These are phyloP conservation scores for Varanus salvator DNA, from an alignment of 2,113 vertebrate species.

Conservation along the genomic window DNA sequence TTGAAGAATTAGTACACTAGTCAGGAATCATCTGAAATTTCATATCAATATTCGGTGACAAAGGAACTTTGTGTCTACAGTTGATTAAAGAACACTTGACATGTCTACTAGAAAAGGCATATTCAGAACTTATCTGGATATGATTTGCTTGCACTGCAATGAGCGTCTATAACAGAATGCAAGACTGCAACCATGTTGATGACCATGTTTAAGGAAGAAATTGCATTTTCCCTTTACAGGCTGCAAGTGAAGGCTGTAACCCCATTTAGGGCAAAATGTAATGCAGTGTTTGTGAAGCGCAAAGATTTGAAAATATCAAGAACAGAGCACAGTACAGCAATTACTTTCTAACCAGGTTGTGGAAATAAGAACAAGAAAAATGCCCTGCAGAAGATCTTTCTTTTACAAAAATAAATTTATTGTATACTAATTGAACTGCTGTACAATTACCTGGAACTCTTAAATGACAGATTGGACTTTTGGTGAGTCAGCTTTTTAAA, in stretches of 20 bases:
- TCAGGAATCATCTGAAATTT: constrained; percentile 26
- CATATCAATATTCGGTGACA: neutral
- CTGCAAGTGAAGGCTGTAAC: neutral
- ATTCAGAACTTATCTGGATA: neutral
- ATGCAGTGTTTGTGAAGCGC: neutral
- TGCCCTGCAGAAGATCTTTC: neutral
- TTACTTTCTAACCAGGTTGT: neutral
- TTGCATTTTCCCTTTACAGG: neutral
- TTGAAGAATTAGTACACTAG: constrained; percentile 34
- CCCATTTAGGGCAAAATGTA: neutral
- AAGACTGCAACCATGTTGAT: neutral
- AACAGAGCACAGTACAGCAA: neutral
- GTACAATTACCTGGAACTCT: constrained; percentile 24
- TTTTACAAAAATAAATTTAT: constrained; percentile 11
- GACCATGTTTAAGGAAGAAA: neutral
- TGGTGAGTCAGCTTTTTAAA: neutral
- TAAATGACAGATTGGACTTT: neutral
- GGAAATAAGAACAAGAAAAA: too few relatives aligned
- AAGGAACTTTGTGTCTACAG: neutral
- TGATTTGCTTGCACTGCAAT: neutral
- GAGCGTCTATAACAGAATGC: neutral
- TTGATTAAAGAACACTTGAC: constrained; percentile 27
- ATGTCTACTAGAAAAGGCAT: neutral
- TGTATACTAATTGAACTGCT: constrained; percentile 17
- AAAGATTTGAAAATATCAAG: neutral